phyloP scores from a whole-genome alignment of 1,140 invertebrate species.

The Ephestia elutella region DNA sequence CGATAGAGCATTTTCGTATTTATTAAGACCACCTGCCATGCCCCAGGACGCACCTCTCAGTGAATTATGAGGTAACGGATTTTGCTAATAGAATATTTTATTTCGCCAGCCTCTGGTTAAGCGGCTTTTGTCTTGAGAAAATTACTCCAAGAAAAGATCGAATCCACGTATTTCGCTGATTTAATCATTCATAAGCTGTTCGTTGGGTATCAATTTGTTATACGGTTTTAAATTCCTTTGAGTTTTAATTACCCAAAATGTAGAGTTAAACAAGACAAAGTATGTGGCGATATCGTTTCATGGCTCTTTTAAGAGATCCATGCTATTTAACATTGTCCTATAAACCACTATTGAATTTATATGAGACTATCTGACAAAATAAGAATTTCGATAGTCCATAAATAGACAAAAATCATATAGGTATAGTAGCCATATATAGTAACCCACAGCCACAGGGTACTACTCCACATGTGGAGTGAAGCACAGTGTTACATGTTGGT shows the following conservation, averaged over 20 bases:
- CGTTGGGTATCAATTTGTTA: no score
- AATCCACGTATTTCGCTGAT: not conserved
- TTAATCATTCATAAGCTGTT: not conserved
- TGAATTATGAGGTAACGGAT: conserved; percentile 65
- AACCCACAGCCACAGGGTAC: no score
- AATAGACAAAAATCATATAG: no score
- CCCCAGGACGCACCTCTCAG: conserved; percentile 49
- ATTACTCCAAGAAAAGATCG: conserved; percentile 11
- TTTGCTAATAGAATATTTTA: conserved; percentile 73
- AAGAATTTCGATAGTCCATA: no score
- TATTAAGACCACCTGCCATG: conserved; percentile 72
- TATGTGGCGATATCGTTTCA: no score
- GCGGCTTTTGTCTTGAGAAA: conserved; percentile 24
- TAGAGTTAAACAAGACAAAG: not conserved
- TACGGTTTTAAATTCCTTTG: not conserved
- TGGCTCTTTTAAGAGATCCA: no score
- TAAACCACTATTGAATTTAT: no score
- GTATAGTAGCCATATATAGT: no score
- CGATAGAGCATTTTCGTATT: conserved; percentile 70
- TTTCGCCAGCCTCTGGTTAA: conserved; percentile 34
- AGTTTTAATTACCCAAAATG: not conserved
- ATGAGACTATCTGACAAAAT: no score
- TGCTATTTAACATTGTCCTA: no score
- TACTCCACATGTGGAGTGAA: no score
- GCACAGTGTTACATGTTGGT: no score